Evolutionary conservation across 2,797 vertebrate genomes (phyloP).

Genomic region (Stomatorhinus walkeri): DNA sequence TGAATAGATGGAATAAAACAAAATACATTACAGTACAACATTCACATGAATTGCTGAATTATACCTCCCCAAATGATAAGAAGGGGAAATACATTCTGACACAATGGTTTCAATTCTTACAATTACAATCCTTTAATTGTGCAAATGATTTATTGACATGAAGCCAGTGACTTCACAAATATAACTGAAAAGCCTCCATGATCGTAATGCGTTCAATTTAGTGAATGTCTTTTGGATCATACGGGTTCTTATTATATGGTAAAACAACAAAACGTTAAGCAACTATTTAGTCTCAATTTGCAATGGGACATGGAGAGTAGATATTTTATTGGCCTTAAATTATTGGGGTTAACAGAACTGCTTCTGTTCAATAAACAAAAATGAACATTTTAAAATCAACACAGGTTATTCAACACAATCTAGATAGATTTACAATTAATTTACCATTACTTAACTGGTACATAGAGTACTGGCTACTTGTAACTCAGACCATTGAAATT

Average conservation of each 20-base stretch:
- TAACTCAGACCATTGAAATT: neutral
- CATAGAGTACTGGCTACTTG: neutral
- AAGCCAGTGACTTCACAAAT: neutral
- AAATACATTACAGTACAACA: slow-evolving; percentile 3
- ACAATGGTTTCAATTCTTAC: neutral
- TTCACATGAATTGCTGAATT: neutral
- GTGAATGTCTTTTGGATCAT: neutral
- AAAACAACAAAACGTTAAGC: neutral
- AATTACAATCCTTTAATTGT: neutral
- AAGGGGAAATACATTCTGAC: slow-evolving; percentile 1
- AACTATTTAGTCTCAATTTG: neutral
- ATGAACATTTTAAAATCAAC: neutral
- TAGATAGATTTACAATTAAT: neutral
- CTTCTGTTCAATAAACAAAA: neutral
- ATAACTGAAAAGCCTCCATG: neutral
- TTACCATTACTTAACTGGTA: neutral
- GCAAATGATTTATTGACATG: neutral
- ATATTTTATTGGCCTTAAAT: neutral
- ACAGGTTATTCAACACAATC: neutral
- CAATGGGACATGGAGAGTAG: neutral
- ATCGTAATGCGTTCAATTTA: neutral
- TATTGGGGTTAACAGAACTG: neutral
- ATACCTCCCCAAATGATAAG: neutral
- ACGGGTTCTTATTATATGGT: neutral
- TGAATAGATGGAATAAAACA: neutral